Evolutionary conservation across 2,888 invertebrate genomes (phyloP).

Genomic region (Lagria hirta): DNA sequence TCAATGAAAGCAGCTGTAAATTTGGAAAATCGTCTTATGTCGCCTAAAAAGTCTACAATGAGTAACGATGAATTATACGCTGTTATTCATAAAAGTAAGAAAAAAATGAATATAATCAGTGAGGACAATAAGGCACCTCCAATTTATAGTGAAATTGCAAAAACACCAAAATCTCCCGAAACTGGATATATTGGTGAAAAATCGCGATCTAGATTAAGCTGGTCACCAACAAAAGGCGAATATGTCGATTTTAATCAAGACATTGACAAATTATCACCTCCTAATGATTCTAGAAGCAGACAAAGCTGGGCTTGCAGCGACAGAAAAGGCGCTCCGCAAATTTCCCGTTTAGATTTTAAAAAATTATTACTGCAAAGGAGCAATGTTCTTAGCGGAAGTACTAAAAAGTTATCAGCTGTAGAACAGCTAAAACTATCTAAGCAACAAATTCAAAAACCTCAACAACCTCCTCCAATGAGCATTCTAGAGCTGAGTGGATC

Average conservation of each 20-base stretch:
- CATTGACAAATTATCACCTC: conserved; percentile 49
- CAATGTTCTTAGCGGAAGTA: conserved; percentile 57
- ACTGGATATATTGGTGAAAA: conserved; percentile 62
- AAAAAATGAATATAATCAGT: conserved; percentile 68
- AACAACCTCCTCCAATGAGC: conserved; percentile 54
- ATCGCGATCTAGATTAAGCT: conserved; percentile 63
- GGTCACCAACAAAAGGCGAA: conserved; percentile 60
- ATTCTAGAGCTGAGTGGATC: conserved; percentile 71
- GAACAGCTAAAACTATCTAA: conserved; percentile 73
- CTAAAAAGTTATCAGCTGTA: conserved; percentile 72
- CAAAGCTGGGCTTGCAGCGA: conserved; percentile 63
- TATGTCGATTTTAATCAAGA: conserved; percentile 49
- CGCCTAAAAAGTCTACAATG: conserved; percentile 72
- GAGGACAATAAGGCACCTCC: conserved; percentile 57
- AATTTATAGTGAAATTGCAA: conserved; percentile 12
- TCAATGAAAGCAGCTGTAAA: conserved; percentile 56
- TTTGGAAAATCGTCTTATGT: conserved; percentile 59
- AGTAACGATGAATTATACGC: conserved; percentile 78
- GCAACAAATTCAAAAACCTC: conserved; percentile 54
- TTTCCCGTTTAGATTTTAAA: conserved; percentile 83
- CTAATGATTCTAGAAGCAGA: conserved; percentile 49
- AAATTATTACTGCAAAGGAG: conserved; percentile 76
- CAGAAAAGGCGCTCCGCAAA: conserved; percentile 66
- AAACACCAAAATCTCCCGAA: conserved; percentile 56
- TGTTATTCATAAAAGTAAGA: conserved; percentile 76